phyloP scores from a whole-genome alignment of 2,113 vertebrate genomes.

The Sphyrna mokarran region DNA sequence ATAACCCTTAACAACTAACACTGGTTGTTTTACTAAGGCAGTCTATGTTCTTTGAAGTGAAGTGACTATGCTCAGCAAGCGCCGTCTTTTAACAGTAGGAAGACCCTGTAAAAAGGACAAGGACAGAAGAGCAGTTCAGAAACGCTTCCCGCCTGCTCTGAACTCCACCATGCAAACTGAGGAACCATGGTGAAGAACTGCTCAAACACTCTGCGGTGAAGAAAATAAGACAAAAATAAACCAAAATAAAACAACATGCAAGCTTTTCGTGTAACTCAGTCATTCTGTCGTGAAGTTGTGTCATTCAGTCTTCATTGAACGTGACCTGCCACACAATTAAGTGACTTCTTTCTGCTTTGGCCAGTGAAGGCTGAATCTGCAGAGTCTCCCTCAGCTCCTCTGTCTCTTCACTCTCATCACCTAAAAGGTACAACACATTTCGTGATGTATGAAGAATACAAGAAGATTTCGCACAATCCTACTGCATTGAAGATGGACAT shows the following conservation, averaged over 20 bases:
- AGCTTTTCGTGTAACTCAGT: slow-evolving; percentile 40
- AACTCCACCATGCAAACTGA: slow-evolving; percentile 52
- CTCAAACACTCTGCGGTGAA: slow-evolving; percentile 58
- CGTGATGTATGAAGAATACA: neutral
- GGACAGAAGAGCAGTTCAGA: slow-evolving; percentile 45
- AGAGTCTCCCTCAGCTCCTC: slow-evolving; percentile 71
- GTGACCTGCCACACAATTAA: slow-evolving; percentile 94
- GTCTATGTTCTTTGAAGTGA: slow-evolving; percentile 56
- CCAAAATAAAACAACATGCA: slow-evolving; percentile 62
- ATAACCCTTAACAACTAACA: slow-evolving; percentile 51
- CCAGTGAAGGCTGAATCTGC: slow-evolving; percentile 78
- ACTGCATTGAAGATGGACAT: neutral
- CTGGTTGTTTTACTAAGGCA: slow-evolving; percentile 63
- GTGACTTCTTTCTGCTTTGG: slow-evolving; percentile 94
- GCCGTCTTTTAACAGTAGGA: slow-evolving; percentile 49
- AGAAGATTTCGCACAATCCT: neutral
- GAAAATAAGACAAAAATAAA: slow-evolving; percentile 54
- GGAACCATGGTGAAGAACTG: slow-evolving; percentile 55
- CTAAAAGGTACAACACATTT: slow-evolving; percentile 49
- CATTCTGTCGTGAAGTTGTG: slow-evolving; percentile 11
- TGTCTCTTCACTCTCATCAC: slow-evolving; percentile 80
- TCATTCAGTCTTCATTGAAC: slow-evolving; percentile 62
- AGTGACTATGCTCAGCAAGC: slow-evolving; percentile 57
- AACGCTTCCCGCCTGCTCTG: slow-evolving; percentile 37
- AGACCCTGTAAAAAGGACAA: slow-evolving; percentile 45